phyloP scores from a whole-genome alignment of 2,113 vertebrate genomes.

The Ailurus styani region DNA sequence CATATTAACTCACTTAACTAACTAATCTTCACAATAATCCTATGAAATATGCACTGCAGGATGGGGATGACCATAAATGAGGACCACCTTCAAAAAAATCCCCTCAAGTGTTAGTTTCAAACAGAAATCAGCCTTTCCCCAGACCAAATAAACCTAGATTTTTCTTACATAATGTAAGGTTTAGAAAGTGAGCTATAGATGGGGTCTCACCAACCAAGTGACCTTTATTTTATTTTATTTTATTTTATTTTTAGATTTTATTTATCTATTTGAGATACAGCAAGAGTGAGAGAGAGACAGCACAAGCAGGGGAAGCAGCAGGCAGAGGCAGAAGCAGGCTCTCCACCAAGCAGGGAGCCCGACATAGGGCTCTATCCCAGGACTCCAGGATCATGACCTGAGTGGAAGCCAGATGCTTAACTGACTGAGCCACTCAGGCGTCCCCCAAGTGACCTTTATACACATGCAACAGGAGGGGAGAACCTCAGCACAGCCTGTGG shows the following conservation, averaged over 20 bases:
- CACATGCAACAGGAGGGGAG: not conserved
- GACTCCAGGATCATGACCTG: too few species aligned
- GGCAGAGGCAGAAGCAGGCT: too few species aligned
- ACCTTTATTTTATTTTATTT: not conserved
- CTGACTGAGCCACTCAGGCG: too few species aligned
- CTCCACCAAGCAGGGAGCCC: too few species aligned
- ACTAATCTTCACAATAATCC: not conserved
- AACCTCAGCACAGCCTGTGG: accelerated
- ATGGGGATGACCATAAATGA: not conserved
- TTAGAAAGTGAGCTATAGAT: not conserved
- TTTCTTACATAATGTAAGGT: not conserved
- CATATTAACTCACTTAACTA: not conserved
- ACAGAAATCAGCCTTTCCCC: not conserved
- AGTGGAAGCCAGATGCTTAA: too few species aligned
- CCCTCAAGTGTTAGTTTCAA: not conserved
- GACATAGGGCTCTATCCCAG: too few species aligned
- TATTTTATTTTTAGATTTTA: too few species aligned
- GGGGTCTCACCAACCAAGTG: not conserved
- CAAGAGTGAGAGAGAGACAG: too few species aligned
- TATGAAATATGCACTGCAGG: not conserved
- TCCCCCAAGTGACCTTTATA: not conserved
- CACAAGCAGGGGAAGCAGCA: too few species aligned
- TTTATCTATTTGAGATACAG: too few species aligned
- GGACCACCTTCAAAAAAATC: not conserved
- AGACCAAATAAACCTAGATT: not conserved